Evolutionary conservation across 2,888 invertebrate genomes (phyloP).

Genomic region (Gortyna flavago): DNA sequence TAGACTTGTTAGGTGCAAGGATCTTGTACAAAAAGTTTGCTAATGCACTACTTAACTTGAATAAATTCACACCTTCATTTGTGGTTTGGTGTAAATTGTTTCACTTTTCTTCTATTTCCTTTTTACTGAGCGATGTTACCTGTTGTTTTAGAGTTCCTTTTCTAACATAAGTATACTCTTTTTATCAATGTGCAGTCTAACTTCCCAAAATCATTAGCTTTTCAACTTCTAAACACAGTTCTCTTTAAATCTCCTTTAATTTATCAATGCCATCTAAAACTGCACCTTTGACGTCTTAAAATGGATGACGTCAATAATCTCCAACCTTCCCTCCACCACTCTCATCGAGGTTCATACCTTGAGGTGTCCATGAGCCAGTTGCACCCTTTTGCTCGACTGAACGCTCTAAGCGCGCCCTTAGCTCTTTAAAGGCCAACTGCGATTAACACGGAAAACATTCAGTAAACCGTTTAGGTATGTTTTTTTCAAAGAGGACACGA

Average conservation of each 20-base stretch:
- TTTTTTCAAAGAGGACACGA: background rate
- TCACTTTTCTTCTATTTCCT: constrained; percentile 32
- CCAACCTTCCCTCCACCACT: constrained; percentile 36
- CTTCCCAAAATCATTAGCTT: background rate
- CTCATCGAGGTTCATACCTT: constrained; percentile 44
- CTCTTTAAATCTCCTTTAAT: background rate
- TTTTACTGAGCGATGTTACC: background rate
- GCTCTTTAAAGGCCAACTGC: constrained; percentile 45
- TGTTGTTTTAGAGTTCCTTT: constrained; percentile 12
- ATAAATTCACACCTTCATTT: constrained; percentile 38
- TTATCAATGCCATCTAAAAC: constrained; percentile 1
- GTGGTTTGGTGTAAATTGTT: constrained; percentile 34
- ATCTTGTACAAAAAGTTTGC: constrained; percentile 51
- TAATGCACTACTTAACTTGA: constrained; percentile 47
- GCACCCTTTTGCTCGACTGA: constrained; percentile 57
- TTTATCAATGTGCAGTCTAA: background rate
- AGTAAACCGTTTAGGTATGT: constrained; percentile 12
- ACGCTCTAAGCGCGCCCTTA: constrained; percentile 46
- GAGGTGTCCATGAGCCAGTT: constrained; percentile 63
- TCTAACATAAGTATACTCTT: background rate
- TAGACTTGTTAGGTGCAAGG: constrained; percentile 49
- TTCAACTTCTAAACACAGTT: background rate
- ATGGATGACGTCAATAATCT: constrained; percentile 46
- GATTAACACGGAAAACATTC: constrained; percentile 35
- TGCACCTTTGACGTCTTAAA: constrained; percentile 27